phyloP scores from a whole-genome alignment of 2,113 vertebrate species.

The Pardalotus punctatus region DNA sequence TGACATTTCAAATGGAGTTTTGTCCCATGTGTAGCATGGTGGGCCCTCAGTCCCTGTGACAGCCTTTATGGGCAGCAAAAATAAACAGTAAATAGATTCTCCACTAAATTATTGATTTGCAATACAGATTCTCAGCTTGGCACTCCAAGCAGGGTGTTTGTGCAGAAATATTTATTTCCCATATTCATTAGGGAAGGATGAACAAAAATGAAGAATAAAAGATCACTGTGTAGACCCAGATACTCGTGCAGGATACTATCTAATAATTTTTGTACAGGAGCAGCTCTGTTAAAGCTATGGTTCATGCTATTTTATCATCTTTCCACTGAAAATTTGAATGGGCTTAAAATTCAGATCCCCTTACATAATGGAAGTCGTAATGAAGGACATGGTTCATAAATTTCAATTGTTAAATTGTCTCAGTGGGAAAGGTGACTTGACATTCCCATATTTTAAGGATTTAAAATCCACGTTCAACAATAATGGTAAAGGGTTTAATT shows the following conservation, averaged over 20 bases:
- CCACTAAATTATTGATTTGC: conserved; percentile 5
- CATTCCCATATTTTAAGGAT: conserved; percentile 39
- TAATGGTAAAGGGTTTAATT: conserved; percentile 50
- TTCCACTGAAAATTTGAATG: conserved; percentile 10
- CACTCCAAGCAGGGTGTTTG: background rate
- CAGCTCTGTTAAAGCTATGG: background rate
- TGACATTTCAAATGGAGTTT: background rate
- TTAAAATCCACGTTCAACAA: conserved; percentile 32
- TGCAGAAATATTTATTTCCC: background rate
- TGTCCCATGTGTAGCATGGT: background rate
- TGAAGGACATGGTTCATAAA: conserved; percentile 61
- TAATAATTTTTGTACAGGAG: background rate
- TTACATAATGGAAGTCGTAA: conserved; percentile 37
- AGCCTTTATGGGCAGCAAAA: background rate
- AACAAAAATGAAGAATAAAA: background rate
- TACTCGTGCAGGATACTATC: background rate
- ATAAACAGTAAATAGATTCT: background rate
- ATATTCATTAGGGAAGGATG: background rate
- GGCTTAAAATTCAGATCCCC: conserved; percentile 55
- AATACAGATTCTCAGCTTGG: background rate
- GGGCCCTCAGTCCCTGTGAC: background rate
- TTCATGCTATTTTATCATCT: background rate
- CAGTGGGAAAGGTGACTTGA: conserved; percentile 48
- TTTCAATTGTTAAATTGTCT: conserved; percentile 62
- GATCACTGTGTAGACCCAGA: background rate